phyloP scores from a whole-genome alignment of 2,113 vertebrate species.

The Rhinolophus ferrumequinum region DNA sequence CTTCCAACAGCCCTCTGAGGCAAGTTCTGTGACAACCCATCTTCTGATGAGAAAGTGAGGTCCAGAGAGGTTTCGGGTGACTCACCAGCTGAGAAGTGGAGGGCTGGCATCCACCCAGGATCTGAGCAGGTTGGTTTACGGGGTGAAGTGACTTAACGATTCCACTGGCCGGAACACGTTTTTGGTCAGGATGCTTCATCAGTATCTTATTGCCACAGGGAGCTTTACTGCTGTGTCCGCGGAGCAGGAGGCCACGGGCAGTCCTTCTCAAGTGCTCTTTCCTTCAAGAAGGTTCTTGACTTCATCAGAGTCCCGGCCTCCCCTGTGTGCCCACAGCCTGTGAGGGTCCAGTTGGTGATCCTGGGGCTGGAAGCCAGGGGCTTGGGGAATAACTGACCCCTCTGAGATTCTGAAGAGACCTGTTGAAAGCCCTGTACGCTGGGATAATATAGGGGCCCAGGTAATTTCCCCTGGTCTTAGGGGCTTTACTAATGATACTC shows the following conservation, averaged over 20 bases:
- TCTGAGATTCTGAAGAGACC: not conserved
- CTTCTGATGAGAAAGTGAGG: not conserved
- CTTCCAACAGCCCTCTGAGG: not conserved
- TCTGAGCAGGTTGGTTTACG: not conserved
- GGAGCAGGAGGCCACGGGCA: fast-evolving
- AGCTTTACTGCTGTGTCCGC: fast-evolving
- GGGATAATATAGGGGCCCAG: fast-evolving
- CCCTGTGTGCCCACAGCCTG: not conserved
- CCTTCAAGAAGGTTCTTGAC: not conserved
- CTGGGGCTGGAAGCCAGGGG: not conserved
- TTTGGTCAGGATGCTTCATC: not conserved
- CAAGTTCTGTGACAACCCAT: not conserved
- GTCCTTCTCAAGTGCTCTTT: not conserved
- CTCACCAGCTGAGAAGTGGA: not conserved
- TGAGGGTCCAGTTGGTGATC: fast-evolving
- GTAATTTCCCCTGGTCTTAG: fast-evolving
- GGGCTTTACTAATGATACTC: fast-evolving
- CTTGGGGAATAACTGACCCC: too few relatives aligned
- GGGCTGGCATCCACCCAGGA: fast-evolving
- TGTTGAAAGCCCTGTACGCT: not conserved
- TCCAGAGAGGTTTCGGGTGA: not conserved
- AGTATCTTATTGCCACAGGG: not conserved
- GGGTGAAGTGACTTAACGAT: fast-evolving
- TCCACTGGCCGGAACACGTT: fast-evolving
- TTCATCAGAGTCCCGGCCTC: fast-evolving